Evolutionary conservation across 2,797 vertebrate genomes (phyloP).

Genomic region (Chromis chromis): DNA sequence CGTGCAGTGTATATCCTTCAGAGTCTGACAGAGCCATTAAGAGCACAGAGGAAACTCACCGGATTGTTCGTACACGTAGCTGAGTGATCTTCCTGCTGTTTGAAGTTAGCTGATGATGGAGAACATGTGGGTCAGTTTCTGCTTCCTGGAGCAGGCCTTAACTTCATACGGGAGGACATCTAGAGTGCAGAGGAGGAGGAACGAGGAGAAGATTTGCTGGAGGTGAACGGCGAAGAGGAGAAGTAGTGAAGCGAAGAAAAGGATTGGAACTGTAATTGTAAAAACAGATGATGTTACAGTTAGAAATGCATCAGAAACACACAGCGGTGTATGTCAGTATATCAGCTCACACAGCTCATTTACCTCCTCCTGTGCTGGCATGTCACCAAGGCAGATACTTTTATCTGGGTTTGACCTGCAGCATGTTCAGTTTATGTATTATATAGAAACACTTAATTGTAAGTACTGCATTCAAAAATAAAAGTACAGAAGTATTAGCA

Average conservation of each 20-base stretch:
- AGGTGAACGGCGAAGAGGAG: neutral
- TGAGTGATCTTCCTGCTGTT: constrained; percentile 53
- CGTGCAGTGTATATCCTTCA: constrained; percentile 5
- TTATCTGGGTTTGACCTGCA: neutral
- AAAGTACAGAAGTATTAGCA: no score
- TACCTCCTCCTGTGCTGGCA: neutral
- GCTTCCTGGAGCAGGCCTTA: constrained; percentile 29
- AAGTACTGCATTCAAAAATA: no score
- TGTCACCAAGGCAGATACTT: neutral
- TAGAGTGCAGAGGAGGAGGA: constrained; percentile 1
- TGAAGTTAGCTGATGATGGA: constrained; percentile 64
- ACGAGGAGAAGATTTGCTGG: neutral
- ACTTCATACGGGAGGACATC: constrained; percentile 39
- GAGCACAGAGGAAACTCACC: constrained; percentile 49
- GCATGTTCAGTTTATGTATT: neutral
- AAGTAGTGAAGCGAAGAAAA: neutral
- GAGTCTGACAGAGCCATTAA: constrained; percentile 48
- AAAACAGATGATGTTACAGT: constrained; percentile 8
- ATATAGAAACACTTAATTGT: no score
- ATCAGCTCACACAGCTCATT: neutral
- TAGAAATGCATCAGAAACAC: constrained; percentile 7
- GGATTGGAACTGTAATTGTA: neutral
- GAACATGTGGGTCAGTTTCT: constrained; percentile 62
- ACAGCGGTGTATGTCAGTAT: neutral
- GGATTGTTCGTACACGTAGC: constrained; percentile 39